Evolutionary conservation across 2,113 vertebrate species (phyloP), one percentile per base, ranked within the genome.

Genomic region (Paradoxurus hermaphroditus): DNA sequence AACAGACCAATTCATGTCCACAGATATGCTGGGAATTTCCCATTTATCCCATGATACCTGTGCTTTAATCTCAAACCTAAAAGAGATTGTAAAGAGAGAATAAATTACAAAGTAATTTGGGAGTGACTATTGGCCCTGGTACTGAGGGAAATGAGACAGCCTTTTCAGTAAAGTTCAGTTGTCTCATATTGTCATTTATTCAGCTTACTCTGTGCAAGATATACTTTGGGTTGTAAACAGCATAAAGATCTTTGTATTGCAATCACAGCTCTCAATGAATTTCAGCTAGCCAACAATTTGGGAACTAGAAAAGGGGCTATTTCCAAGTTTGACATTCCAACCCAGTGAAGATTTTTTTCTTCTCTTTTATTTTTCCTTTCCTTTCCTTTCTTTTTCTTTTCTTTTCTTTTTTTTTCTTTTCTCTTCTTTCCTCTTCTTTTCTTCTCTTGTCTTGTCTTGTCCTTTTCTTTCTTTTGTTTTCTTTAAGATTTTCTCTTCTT

Each of bases 371-470:
- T 27, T 8, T 23, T 21, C 53, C 19, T 23, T 8, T 2, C 53
- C 19, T 8, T 8, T 7, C 53, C 53, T 23, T 8, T 7, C 19
- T 19, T 21, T 7, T 7, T 2, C 19, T 8, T 2, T 7, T 2
- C 7, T 23, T 59, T 0, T 16, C 18, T 18, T 53, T 0, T 16
- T 5, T 18, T 53, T 0, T 16, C 51, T 6, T 53, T 18, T 49
- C 49, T 13, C 49, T 49, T 49, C 49, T n/a, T n/a, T n/a, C n/a
- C n/a, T n/a, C n/a, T 7, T 2, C 19, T 8, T 2, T 7, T 2
- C 7, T 23, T 59, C 1, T 16, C 18, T 18, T 53, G 0, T 16
- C 18, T 18, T 53, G 0, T 16, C 51, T 6, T 53, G n/a, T 18
- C 16, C 51, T 19, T 53, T 5, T 18, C 51, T 19, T 53, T 1